Base-by-base conservation (phyloP, 1,140 invertebrate genomes). In the Drosophila truncata region DNA sequence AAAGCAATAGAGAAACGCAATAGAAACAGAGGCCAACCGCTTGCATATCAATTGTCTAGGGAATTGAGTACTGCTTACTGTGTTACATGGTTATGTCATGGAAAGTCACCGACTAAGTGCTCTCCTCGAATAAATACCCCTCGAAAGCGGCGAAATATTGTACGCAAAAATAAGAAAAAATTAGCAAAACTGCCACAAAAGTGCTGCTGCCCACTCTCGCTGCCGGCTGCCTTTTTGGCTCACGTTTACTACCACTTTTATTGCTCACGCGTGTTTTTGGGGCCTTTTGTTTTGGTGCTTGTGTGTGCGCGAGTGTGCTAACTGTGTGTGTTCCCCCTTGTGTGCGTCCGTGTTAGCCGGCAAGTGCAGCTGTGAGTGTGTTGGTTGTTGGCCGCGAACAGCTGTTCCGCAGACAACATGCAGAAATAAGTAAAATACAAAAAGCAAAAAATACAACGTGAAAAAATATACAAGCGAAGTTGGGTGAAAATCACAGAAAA, bases 41-140 rank as follows among this genome's bases (percentile, higher is more conserved):
- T 52, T 31, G 73, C 74, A 59, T 62, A 62, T 81, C 67, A 64
- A 78, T 66, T 41, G 62, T 31, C 71, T 10, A 16, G 54, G 78
- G 50, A 69, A 78, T 85, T 49, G 47, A 83, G 61, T 77, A 76
- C 61, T 74, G 60, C 63, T 37, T 57, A 42, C 25, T 59, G 57
- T 55, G 52, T 55, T 37, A 7, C 16, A 50, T 7, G 20, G 52
- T 88, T 87, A 88, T 80, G 84, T 87, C 84, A 87, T 64, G 84
- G 52, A 80, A 74, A 78, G 52, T 64, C 47, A 37, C 58, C 39
- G 54, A 44, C 61, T 49, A 49, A 69, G 29, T 47, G 46, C 57
- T 35, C 35, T 49, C 63, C 20, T 39, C 57, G 29, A 37, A 54
- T 47, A 62, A 33, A 35, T 25, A 55, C 52, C 52, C 52, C 16